Evolutionary conservation across 2,888 invertebrate genomes (phyloP).

Genomic region (Dendrolimus pini): DNA sequence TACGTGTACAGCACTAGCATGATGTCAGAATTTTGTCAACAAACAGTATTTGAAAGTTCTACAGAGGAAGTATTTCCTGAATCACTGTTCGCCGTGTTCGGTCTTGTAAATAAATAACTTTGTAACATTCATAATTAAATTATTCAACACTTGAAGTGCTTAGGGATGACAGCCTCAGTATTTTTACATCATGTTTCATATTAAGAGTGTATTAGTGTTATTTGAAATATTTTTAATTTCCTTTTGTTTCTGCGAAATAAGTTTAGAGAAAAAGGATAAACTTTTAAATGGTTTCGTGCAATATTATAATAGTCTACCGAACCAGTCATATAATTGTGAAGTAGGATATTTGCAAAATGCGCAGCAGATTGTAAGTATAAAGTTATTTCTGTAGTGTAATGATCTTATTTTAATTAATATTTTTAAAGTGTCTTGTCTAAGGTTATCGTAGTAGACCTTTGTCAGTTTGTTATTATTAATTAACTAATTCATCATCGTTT

Average conservation of each 20-base stretch:
- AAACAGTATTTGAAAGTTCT: neutral
- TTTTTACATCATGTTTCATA: conserved; percentile 38
- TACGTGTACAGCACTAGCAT: neutral
- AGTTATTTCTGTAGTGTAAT: conserved; percentile 2
- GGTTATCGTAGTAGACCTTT: conserved; percentile 27
- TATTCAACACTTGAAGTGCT: conserved; percentile 16
- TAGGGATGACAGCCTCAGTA: conserved; percentile 36
- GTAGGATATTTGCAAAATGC: conserved; percentile 58
- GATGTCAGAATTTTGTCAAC: neutral
- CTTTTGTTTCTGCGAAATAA: conserved; percentile 38
- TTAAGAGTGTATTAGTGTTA: conserved; percentile 25
- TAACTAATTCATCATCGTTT: neutral
- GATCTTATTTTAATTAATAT: conserved; percentile 4
- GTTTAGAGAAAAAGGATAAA: conserved; percentile 34
- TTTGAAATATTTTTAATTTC: conserved; percentile 27
- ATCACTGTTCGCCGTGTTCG: conserved; percentile 10
- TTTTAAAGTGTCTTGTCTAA: conserved; percentile 3
- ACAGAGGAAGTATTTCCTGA: conserved; percentile 9
- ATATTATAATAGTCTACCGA: conserved; percentile 64
- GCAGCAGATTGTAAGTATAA: conserved; percentile 58
- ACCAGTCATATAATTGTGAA: conserved; percentile 57
- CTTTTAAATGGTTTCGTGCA: conserved; percentile 55
- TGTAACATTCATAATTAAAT: conserved; percentile 10
- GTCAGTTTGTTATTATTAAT: neutral
- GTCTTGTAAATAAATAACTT: conserved; percentile 23